phyloP scores from a whole-genome alignment of 92 coral and sea anemone genomes.

The Parazoanthus swiftii region DNA sequence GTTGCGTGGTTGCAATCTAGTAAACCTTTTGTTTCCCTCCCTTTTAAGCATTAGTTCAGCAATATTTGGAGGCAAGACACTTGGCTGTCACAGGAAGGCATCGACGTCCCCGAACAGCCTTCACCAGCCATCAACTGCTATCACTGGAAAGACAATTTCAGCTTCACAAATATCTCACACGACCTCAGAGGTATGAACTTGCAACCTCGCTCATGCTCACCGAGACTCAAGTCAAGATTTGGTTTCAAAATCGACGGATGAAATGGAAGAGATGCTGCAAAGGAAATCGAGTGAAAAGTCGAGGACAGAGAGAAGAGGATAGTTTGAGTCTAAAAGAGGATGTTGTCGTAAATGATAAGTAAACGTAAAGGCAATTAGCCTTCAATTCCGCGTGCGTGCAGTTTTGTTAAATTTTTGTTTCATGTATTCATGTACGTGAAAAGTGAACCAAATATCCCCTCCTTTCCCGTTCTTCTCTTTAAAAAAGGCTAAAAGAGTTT shows the following conservation, averaged over 20 bases:
- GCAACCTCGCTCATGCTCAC: constrained; percentile 85
- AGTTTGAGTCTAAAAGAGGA: constrained; percentile 1
- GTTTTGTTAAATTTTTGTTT: background rate
- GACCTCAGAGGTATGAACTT: constrained; percentile 88
- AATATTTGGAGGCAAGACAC: constrained; percentile 57
- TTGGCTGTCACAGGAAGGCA: constrained; percentile 68
- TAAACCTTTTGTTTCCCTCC: background rate
- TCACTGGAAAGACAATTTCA: constrained; percentile 87
- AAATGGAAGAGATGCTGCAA: constrained; percentile 87
- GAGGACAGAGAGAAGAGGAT: constrained; percentile 18
- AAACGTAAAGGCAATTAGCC: background rate
- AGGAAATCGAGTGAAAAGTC: constrained; percentile 41
- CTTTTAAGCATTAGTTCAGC: constrained; percentile 65
- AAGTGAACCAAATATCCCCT: too few species aligned
- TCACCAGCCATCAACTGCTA: constrained; percentile 83
- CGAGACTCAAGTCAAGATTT: constrained; percentile 86
- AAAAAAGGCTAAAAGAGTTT: too few species aligned
- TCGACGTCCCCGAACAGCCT: constrained; percentile 88
- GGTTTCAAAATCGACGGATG: constrained; percentile 94
- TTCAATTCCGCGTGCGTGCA: background rate
- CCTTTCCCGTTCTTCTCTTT: background rate
- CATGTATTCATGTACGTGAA: background rate
- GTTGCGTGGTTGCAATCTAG: too few species aligned
- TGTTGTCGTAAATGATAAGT: constrained; percentile 14
- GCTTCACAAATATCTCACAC: constrained; percentile 75